Evolutionary conservation across 1,140 invertebrate genomes (phyloP), one percentile per base, ranked within the genome.

Genomic region (Drosophila pandora): DNA sequence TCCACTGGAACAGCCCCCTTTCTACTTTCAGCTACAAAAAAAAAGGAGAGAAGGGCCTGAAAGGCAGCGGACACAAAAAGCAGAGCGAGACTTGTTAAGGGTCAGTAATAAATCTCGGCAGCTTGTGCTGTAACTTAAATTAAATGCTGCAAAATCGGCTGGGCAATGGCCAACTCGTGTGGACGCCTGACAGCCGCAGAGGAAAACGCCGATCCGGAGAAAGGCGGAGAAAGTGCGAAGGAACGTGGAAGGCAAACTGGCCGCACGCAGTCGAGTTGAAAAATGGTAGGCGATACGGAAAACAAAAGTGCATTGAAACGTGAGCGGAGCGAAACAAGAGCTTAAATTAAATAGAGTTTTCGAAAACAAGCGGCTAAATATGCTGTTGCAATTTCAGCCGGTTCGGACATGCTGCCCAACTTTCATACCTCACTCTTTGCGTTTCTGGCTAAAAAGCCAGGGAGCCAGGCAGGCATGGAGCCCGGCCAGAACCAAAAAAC

Each of bases 81-180:
- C 22, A 54, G 45, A 75, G 61, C 49, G 50, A 75, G 63, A 67
- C 75, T 90, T 87, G 87, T 90, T 90, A 90, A 90, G 87, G 85
- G 87, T 82, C 78, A 61, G 81, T 76, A 77, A 90, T 90, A 90
- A 90, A 90, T 90, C 87, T 90, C 87, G 53, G 54, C 73, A 76
- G 87, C 76, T 83, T 80, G 72, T 76, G 73, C 79, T 80, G 79
- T 82, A 90, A 87, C 72, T 90, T 90, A 90, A 90, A 90, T 90
- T 83, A 90, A 90, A 90, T 76, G 87, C 81, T 90, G 82, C 67
- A 80, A 85, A 88, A 90, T 85, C 79, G 81, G 71, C 74, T 77
- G 81, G 75, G 73, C 78, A 64, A 60, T 55, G 72, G 43, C 61
- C 59, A 53, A 37, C 60, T 67, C 45, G 59, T 52, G 60, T 59